Base-by-base conservation (phyloP, 2,888 invertebrate species). In the Epicampocera succincta region DNA sequence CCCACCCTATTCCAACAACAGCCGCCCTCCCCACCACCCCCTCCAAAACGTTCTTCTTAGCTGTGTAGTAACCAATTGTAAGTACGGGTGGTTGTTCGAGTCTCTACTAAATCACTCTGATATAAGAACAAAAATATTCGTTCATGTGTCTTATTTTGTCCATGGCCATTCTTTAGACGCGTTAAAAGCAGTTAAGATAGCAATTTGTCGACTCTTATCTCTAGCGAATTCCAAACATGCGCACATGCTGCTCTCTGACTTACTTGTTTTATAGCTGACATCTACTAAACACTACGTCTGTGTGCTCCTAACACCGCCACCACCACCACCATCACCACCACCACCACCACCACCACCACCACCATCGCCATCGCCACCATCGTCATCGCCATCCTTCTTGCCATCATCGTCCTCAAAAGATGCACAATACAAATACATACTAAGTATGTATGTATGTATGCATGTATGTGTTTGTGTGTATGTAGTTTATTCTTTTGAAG, bases 101-200 rank as follows among this genome's bases (percentile, higher is more conserved):
- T 58, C 50, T 42, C 71, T 56, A 25, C 71, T 80, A 72, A 72
- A 76, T 80, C 81, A 82, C 69, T 71, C 46, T 48, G 76, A 69
- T 52, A 69, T 65, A 73, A 50, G 2, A 66, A 68, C 77, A 58
- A 68, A 58, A 17, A 33, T 60, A 33, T 33, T 11, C 33, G 9
- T 73, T 74, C 54, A 61, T 38, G 44, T 25, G 50, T 68, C 56
- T 65, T 50, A 48, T 42, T 52, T 17, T 21, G 19, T 66, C 17
- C 78, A 78, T 82, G 78, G 60, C 25, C 74, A 78, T 82, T 82
- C 81, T 71, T 69, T 61, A 75, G 78, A 82, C 82, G 82, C 78
- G 78, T 82, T 82, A 82, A 82, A 82, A 78, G 82, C 82, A 82
- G 82, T 82, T 82, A 82, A 82, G 82, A 82, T 82, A 82, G 82